Percentiles rank a stretch among this genome's conserved stretches.
Evolutionary conservation across 23 tunicate genomes (phyloP).

Genomic region (Trididemnum clinides): DNA sequence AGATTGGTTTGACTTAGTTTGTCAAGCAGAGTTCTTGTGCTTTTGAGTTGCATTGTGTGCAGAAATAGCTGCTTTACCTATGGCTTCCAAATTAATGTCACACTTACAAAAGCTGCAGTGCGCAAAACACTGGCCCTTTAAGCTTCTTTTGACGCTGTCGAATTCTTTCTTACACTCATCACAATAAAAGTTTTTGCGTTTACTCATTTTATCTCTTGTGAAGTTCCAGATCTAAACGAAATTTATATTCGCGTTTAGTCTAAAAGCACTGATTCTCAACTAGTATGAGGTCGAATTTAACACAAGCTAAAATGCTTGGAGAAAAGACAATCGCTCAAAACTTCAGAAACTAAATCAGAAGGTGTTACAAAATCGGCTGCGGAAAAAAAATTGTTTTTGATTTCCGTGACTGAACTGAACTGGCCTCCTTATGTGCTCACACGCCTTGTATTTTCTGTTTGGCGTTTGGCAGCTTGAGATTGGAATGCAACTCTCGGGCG

Average conservation of each 20-base stretch:
- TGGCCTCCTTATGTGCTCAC: too few species aligned
- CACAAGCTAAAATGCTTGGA: conserved; percentile 18
- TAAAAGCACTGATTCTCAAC: neutral
- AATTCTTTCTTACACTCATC: conserved; percentile 47
- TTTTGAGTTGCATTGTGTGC: conserved; percentile 14
- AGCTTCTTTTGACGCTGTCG: conserved; percentile 37
- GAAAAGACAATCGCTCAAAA: too few species aligned
- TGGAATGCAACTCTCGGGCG: too few species aligned
- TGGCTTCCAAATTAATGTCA: conserved; percentile 37
- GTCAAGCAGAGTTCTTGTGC: conserved; percentile 26
- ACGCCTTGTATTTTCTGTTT: too few species aligned
- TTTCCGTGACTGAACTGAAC: too few species aligned
- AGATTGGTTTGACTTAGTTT: conserved; percentile 41
- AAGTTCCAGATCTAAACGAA: conserved; percentile 26
- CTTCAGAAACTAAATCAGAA: too few species aligned
- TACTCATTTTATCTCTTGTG: conserved; percentile 43
- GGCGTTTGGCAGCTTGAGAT: too few species aligned
- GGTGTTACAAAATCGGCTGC: too few species aligned
- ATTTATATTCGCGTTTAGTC: neutral
- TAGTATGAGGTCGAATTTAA: conserved; percentile 10
- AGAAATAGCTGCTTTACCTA: conserved; percentile 7
- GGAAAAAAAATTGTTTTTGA: too few species aligned
- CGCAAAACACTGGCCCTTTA: conserved; percentile 50
- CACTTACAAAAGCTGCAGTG: conserved; percentile 25
- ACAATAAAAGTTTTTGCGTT: conserved; percentile 52